Percentiles rank a stretch among this genome's conserved stretches.
Conservation (phyloP, 1,140 invertebrate species). For the Aplysia californica region DNA sequence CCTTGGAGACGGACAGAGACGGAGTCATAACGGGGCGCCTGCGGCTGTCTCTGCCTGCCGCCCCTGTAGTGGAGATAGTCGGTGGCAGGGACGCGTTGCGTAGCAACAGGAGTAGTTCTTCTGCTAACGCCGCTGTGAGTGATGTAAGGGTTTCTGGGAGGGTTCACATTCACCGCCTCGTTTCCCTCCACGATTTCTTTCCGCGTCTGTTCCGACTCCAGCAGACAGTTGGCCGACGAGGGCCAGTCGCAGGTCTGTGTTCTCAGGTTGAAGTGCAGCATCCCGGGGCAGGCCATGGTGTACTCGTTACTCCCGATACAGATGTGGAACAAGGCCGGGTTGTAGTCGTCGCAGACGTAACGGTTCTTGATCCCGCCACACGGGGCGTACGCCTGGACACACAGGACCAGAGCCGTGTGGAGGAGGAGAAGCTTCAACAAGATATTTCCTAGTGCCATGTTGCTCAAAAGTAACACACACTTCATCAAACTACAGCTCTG, state of each 20-base stretch:
- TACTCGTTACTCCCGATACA: constrained; percentile 34
- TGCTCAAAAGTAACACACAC: too few relatives aligned
- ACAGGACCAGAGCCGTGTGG: too few relatives aligned
- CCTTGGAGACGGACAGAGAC: too few relatives aligned
- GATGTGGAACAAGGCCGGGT: constrained; percentile 36
- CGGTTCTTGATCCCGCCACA: constrained; percentile 23
- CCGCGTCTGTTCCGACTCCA: background rate
- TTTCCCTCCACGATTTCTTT: background rate
- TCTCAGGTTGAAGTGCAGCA: constrained; percentile 40
- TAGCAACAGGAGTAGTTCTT: background rate
- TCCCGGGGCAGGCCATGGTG: constrained; percentile 33
- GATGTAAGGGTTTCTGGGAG: background rate
- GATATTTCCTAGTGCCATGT: too few relatives aligned
- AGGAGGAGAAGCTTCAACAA: too few relatives aligned
- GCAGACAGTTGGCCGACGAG: constrained; percentile 19
- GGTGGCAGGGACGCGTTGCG: background rate
- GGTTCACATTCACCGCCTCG: background rate
- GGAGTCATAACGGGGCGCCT: too few relatives aligned
- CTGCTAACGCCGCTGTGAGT: background rate
- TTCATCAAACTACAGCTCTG: too few relatives aligned
- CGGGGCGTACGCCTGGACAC: background rate
- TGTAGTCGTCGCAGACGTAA: constrained; percentile 34
- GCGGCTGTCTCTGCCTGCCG: too few relatives aligned
- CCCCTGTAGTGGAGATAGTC: background rate
- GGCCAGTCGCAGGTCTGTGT: constrained; percentile 46